A percentile compares a stretch with the other conserved stretches of the same genome.
Conservation (phyloP, 2,797 vertebrate species). For the Macropodus opercularis region DNA sequence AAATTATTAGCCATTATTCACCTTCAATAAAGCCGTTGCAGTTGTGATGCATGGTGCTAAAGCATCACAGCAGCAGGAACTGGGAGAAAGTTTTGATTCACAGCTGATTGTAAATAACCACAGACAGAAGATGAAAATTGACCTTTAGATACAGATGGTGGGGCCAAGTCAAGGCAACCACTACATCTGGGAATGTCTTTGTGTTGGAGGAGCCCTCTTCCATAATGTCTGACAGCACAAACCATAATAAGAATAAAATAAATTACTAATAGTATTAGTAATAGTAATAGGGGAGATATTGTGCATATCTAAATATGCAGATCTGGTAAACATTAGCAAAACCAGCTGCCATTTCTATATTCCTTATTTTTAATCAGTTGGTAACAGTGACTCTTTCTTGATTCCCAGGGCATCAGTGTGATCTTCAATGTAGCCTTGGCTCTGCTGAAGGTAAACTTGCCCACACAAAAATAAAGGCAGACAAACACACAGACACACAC, state of each 20-base stretch:
- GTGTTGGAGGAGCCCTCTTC: neutral
- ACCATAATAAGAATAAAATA: too few relatives aligned
- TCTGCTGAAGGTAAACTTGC: conserved; percentile 89
- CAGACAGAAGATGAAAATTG: conserved; percentile 1
- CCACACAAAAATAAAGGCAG: too few relatives aligned
- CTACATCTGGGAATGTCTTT: neutral
- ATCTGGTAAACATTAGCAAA: neutral
- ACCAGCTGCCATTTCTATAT: too few relatives aligned
- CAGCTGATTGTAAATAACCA: neutral
- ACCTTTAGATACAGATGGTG: conserved; percentile 11
- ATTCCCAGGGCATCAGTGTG: conserved; percentile 94
- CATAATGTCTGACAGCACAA: neutral
- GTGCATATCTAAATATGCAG: neutral
- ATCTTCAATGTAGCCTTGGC: conserved; percentile 98
- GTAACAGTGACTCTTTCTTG: neutral
- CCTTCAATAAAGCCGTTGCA: too few relatives aligned
- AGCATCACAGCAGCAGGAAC: conserved; percentile 1
- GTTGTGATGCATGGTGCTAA: too few relatives aligned
- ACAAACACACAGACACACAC: neutral
- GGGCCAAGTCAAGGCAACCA: conserved; percentile 5
- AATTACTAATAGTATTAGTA: neutral
- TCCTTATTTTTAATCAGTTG: neutral
- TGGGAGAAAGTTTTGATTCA: conserved; percentile 19
- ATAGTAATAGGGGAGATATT: too few relatives aligned
- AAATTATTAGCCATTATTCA: too few relatives aligned